Percentiles rank a stretch among this genome's conserved stretches.
Conservation (phyloP, 2,113 vertebrate genomes). For the Rhagologus leucostigma region DNA sequence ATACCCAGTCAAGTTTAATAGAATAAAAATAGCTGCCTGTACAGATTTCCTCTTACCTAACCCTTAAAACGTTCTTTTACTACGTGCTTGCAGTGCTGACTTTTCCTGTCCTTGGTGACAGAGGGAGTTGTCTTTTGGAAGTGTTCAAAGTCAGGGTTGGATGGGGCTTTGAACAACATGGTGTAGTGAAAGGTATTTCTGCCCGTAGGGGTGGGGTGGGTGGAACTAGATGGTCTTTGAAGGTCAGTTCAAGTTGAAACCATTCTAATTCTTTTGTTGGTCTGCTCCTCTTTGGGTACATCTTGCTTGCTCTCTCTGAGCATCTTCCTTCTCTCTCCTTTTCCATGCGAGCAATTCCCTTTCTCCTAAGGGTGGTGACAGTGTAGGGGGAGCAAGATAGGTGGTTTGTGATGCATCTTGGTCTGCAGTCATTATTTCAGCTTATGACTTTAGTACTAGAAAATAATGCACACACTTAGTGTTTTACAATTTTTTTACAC, state of each 20-base stretch:
- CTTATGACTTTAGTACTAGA: not conserved
- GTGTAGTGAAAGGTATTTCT: not conserved
- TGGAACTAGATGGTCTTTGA: not conserved
- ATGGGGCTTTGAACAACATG: not conserved
- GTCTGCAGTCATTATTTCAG: not conserved
- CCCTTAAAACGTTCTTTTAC: not conserved
- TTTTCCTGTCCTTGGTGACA: not conserved
- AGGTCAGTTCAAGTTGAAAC: not conserved
- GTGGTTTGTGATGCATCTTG: not conserved
- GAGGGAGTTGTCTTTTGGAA: not conserved
- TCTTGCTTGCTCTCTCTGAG: not conserved
- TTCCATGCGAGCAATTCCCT: not conserved
- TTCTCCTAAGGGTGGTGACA: not conserved
- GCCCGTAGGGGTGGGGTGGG: fast-evolving
- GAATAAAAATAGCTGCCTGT: not conserved
- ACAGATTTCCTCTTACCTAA: not conserved
- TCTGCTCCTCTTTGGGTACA: not conserved
- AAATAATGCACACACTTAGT: not conserved
- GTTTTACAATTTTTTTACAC: not conserved
- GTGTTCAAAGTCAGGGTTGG: not conserved
- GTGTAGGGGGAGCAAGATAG: not conserved
- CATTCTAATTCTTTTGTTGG: not conserved
- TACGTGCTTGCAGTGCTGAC: not conserved
- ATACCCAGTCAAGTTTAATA: not conserved
- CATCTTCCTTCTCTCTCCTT: not conserved